Evolutionary conservation across 1,140 invertebrate genomes (phyloP).

Genomic region (Drosophila busckii): DNA sequence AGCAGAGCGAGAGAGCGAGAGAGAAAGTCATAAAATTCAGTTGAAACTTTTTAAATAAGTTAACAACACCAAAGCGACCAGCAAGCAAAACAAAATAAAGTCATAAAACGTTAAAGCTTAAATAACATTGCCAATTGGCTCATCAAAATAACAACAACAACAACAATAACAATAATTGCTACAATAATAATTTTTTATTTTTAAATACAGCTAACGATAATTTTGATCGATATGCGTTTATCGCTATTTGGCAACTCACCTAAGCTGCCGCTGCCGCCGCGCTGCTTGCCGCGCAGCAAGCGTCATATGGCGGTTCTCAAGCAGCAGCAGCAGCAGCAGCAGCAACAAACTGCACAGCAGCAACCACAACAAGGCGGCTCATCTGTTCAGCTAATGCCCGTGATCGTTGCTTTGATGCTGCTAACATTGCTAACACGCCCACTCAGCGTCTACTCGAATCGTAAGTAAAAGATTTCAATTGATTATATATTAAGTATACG

Average conservation of each 20-base stretch:
- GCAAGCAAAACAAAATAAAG: slow-evolving; percentile 11
- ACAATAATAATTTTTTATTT: too few species aligned
- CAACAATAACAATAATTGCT: too few species aligned
- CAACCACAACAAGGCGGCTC: slow-evolving; percentile 25
- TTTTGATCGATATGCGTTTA: too few species aligned
- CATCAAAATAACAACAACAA: too few species aligned
- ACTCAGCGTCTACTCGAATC: slow-evolving; percentile 45
- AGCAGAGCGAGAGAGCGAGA: slow-evolving; percentile 6
- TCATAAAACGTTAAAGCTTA: too few species aligned
- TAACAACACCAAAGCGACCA: slow-evolving; percentile 22
- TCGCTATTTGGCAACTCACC: too few species aligned
- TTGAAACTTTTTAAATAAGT: slow-evolving; percentile 68
- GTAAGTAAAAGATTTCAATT: slow-evolving; percentile 38
- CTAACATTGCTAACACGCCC: slow-evolving; percentile 50
- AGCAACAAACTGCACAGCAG: slow-evolving; percentile 18
- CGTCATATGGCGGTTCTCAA: too few species aligned
- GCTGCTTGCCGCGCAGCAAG: too few species aligned
- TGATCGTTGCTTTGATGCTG: slow-evolving; percentile 50
- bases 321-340: slow-evolving; percentile 10
- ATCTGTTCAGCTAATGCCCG: slow-evolving; percentile 40
- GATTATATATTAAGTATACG: too few species aligned
- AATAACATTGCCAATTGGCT: too few species aligned
- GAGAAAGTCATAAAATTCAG: slow-evolving; percentile 19
- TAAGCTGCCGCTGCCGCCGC: too few species aligned
- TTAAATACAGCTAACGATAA: too few species aligned